Conservation (phyloP, 2,113 vertebrate genomes). For the Notothenia rossii region DNA sequence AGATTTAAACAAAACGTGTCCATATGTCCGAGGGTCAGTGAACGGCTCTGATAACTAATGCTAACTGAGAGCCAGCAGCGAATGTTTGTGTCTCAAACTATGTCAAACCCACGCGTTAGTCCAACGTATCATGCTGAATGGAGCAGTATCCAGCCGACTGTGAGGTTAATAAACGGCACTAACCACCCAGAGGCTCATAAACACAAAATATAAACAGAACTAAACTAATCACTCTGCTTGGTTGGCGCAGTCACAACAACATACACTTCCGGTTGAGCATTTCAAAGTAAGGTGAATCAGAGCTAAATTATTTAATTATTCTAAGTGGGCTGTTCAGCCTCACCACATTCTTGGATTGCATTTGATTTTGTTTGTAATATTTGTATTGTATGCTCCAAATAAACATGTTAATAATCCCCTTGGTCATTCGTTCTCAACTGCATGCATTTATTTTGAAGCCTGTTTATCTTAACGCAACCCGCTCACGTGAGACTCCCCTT, state of each 20-base stretch:
- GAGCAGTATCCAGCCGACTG: neutral
- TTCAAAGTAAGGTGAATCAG: constrained; percentile 36
- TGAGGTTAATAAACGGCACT: neutral
- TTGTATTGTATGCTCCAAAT: too few relatives aligned
- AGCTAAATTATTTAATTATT: too few relatives aligned
- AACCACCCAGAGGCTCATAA: neutral
- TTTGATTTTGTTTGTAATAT: too few relatives aligned
- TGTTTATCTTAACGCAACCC: too few relatives aligned
- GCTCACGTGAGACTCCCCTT: too few relatives aligned
- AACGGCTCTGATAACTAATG: constrained; percentile 29
- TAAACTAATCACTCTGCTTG: neutral
- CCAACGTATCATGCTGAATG: neutral
- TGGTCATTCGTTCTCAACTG: too few relatives aligned
- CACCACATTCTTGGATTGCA: too few relatives aligned
- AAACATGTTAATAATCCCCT: too few relatives aligned
- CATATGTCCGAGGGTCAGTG: constrained; percentile 52
- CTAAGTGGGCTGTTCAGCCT: too few relatives aligned
- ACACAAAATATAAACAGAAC: neutral
- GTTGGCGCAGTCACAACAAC: too few relatives aligned
- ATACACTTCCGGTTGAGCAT: neutral
- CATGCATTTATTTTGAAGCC: constrained; percentile 12
- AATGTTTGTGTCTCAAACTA: neutral
- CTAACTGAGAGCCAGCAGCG: neutral
- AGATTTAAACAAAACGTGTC: constrained; percentile 16
- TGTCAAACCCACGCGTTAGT: neutral